phyloP scores from a whole-genome alignment of 2,888 invertebrate genomes.

The Sesia apiformis region DNA sequence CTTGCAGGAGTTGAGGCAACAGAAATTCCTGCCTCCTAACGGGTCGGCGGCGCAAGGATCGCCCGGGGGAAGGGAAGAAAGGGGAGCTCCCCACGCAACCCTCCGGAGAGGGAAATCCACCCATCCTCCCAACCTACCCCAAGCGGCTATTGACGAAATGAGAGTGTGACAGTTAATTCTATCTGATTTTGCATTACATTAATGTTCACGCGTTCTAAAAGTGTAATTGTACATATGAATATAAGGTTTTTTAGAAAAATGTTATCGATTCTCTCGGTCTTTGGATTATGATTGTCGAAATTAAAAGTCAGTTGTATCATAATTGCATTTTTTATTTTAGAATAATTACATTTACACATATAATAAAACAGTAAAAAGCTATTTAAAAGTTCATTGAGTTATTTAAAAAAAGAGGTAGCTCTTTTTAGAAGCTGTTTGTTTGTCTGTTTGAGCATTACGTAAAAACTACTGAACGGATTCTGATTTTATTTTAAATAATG shows the following conservation, averaged over 20 bases:
- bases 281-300: constrained; percentile 54
- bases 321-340: constrained; percentile 14
- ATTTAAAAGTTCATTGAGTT: no score
- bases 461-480: no score
- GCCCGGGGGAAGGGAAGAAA: constrained; percentile 31
- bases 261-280: constrained; percentile 52
- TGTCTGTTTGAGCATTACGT: no score
- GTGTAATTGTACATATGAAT: constrained; percentile 44
- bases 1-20: constrained; percentile 72
- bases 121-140: constrained; percentile 78
- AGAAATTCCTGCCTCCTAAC: constrained; percentile 74
- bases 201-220: constrained; percentile 28
- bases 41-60: constrained; percentile 68
- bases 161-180: constrained; percentile 83
- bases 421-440: no score
- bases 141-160: constrained; percentile 92
- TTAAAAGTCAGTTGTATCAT: constrained; percentile 49
- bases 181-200: constrained; percentile 41
- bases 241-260: constrained; percentile 36
- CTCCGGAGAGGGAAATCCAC: constrained; percentile 55
- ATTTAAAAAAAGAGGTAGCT: no score
- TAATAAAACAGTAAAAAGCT: no score
- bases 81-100: constrained; percentile 54
- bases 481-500: no score
- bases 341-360: neutral